A percentile compares a stretch with the other conserved stretches of the same genome.
phyloP scores from a whole-genome alignment of 2,888 invertebrate species.

The Aphidius colemani region DNA sequence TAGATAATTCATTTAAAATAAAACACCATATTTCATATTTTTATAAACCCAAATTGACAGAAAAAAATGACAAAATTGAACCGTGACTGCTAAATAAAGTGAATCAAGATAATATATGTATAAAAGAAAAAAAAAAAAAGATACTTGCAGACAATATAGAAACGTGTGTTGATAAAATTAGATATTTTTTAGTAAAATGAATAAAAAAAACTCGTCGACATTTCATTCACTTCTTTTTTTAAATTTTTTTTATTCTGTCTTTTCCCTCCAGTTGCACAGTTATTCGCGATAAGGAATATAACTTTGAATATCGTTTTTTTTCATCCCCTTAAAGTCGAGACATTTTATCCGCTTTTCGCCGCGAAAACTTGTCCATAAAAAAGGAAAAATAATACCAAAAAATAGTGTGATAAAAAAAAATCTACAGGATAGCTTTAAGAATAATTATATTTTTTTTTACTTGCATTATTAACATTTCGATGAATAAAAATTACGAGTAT shows the following conservation, averaged over 20 bases:
- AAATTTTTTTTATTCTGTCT: background rate
- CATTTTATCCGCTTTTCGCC: constrained; percentile 17
- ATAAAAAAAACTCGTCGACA: constrained; percentile 1
- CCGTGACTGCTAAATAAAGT: too few species aligned
- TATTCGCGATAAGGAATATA: constrained; percentile 25
- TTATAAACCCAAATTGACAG: too few species aligned
- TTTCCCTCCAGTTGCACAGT: background rate
- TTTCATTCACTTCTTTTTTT: background rate
- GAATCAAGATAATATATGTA: too few species aligned
- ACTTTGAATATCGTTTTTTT: constrained; percentile 20
- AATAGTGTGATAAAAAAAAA: background rate
- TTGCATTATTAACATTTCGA: too few species aligned
- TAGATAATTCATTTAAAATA: too few species aligned
- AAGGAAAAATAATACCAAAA: background rate
- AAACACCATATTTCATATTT: too few species aligned
- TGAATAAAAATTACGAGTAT: background rate
- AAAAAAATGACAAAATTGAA: too few species aligned
- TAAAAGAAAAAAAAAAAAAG: too few species aligned
- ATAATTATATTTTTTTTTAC: too few species aligned
- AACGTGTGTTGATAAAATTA: too few species aligned
- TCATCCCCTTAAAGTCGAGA: constrained; percentile 15
- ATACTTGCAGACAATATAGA: too few species aligned
- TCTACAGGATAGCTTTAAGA: background rate
- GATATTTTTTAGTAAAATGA: too few species aligned
- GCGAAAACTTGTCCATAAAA: constrained; percentile 16